These are phyloP conservation scores for Phodopus roborovskii DNA, from an alignment of 2,113 vertebrate genomes.

Conservation along the genomic window DNA sequence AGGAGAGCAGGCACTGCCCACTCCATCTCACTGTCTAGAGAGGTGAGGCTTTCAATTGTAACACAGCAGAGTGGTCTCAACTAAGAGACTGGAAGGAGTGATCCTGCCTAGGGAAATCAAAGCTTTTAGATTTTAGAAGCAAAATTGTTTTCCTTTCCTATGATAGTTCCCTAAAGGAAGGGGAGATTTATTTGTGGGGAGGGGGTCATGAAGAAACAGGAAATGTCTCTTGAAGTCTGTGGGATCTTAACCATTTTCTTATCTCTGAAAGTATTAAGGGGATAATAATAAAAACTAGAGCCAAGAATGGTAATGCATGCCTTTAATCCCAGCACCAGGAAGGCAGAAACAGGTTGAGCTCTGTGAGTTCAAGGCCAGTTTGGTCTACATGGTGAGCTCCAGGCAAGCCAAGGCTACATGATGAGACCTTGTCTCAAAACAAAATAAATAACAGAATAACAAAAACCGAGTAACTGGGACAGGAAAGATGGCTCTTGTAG, in stretches of 20 bases:
- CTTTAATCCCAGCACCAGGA: background rate
- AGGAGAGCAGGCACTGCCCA: background rate
- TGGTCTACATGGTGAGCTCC: background rate
- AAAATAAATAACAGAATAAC: background rate
- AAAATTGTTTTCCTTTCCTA: background rate
- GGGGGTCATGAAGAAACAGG: slow-evolving; percentile 32
- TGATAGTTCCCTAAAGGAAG: background rate
- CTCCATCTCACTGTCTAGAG: background rate
- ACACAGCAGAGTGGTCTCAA: rapidly evolving
- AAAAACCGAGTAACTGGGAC: background rate
- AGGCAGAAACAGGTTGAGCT: background rate
- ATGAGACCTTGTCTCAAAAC: background rate
- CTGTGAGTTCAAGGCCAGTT: background rate
- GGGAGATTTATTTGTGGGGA: background rate
- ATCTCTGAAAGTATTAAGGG: background rate
- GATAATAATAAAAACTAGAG: background rate
- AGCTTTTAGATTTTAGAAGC: background rate
- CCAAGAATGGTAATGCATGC: background rate
- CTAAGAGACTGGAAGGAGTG: background rate
- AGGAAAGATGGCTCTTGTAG: background rate
- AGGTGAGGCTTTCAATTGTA: background rate
- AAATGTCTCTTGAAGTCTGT: background rate
- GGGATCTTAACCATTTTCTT: background rate
- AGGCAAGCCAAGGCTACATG: background rate
- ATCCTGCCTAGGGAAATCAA: too few species aligned